Percentiles rank a stretch among this genome's conserved stretches.
Conservation (phyloP, 2,113 vertebrate genomes). For the Tenrec ecaudatus region DNA sequence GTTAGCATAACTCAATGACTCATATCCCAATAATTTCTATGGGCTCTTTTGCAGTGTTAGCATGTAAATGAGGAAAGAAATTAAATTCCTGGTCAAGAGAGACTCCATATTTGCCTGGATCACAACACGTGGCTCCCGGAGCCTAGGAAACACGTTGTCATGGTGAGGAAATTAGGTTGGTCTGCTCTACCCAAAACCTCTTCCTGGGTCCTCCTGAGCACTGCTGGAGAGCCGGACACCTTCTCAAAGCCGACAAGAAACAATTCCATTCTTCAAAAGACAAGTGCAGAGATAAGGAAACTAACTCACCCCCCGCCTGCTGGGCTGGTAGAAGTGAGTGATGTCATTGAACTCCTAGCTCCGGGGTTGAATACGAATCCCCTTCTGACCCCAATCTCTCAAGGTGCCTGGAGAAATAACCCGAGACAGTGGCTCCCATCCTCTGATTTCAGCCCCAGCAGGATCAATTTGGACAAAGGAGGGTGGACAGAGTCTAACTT, state of each 20-base stretch:
- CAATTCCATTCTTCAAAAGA: constrained; percentile 42
- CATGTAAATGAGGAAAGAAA: not conserved
- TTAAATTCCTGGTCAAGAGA: not conserved
- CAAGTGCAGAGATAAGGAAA: constrained; percentile 27
- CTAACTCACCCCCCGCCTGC: not conserved
- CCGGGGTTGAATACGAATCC: not conserved
- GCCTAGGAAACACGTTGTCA: not conserved
- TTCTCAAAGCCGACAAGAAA: not conserved
- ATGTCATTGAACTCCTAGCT: not conserved
- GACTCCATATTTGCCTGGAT: not conserved
- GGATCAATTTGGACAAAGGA: not conserved
- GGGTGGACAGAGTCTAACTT: not conserved
- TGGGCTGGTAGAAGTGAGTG: not conserved
- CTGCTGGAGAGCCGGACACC: not conserved
- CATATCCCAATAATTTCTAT: not conserved
- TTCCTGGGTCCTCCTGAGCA: not conserved
- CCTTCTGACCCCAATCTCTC: not conserved
- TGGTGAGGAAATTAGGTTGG: constrained; percentile 44
- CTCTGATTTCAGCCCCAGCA: not conserved
- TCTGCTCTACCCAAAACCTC: not conserved
- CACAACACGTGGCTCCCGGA: not conserved
- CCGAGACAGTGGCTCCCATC: not conserved
- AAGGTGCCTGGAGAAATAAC: not conserved
- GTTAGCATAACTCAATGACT: not conserved
- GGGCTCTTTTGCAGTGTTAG: not conserved